phyloP scores from a whole-genome alignment of 2,888 invertebrate species.

The Rutpela maculata region DNA sequence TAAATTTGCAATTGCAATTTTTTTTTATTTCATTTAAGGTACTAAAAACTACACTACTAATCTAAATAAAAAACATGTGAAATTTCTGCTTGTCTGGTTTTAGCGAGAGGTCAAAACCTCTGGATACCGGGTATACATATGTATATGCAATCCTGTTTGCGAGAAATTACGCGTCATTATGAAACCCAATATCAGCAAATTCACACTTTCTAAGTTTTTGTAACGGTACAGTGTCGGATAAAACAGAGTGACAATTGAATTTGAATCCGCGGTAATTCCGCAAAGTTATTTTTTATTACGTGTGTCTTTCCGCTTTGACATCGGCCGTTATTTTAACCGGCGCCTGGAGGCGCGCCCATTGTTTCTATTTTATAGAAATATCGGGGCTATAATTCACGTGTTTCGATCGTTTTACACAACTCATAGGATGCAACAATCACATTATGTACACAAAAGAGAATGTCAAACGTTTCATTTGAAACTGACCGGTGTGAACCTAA shows the following conservation, averaged over 20 bases:
- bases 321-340: not conserved
- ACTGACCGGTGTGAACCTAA: not conserved
- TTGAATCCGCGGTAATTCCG: not conserved
- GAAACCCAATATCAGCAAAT: not conserved
- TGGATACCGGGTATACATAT: no score
- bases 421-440: not conserved
- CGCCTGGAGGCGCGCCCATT: not conserved
- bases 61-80: no score
- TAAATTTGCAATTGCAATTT: no score
- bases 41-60: no score
- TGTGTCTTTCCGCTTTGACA: not conserved
- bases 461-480: not conserved
- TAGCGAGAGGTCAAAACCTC: no score
- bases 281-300: not conserved
- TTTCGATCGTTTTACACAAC: not conserved
- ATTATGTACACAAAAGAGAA: not conserved
- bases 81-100: no score
- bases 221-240: not conserved
- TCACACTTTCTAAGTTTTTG: slow-evolving; percentile 8
- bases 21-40: no score
- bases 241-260: not conserved
- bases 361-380: not conserved
- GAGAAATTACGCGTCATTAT: slow-evolving; percentile 4
- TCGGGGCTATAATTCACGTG: not conserved
- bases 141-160: not conserved